A percentile compares a stretch with the other conserved stretches of the same genome.
Conservation (phyloP, 2,888 invertebrate genomes). For the Pimpla rufipes region DNA sequence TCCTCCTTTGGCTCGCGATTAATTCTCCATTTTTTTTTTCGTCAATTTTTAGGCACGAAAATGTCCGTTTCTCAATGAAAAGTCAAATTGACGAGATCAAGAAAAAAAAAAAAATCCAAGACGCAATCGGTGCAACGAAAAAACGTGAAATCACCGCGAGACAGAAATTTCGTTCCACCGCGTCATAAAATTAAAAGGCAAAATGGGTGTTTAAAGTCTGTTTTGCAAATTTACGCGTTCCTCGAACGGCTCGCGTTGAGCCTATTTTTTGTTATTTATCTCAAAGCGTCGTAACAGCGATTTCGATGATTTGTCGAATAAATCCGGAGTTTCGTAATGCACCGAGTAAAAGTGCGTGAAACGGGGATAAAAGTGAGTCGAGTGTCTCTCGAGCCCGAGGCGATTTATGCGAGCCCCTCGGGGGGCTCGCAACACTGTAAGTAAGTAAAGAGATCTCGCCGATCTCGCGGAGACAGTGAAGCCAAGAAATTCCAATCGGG, state of each 20-base stretch:
- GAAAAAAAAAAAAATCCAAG: no score
- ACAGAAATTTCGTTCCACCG: no score
- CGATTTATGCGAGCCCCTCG: not conserved
- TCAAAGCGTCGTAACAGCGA: not conserved
- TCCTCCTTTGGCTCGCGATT: not conserved
- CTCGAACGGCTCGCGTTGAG: not conserved
- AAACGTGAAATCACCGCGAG: no score
- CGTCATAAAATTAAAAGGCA: no score
- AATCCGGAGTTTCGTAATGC: conserved; percentile 5
- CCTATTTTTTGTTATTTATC: not conserved
- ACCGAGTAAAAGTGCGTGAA: not conserved
- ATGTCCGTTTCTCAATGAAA: no score
- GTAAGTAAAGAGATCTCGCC: conserved; percentile 10
- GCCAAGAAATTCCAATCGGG: conserved; percentile 27
- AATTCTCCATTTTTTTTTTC: no score
- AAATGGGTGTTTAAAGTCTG: no score
- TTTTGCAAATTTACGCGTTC: not conserved
- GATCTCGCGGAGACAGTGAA: conserved; percentile 25
- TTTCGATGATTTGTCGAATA: not conserved
- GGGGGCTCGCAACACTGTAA: conserved; percentile 6
- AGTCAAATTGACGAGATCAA: no score
- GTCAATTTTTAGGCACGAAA: no score
- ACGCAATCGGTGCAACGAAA: not conserved
- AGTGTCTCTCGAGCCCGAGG: conserved; percentile 7
- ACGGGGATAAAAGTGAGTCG: conserved; percentile 1